Conservation (phyloP, 2,113 vertebrate species). For the Eupsittula cactorum region DNA sequence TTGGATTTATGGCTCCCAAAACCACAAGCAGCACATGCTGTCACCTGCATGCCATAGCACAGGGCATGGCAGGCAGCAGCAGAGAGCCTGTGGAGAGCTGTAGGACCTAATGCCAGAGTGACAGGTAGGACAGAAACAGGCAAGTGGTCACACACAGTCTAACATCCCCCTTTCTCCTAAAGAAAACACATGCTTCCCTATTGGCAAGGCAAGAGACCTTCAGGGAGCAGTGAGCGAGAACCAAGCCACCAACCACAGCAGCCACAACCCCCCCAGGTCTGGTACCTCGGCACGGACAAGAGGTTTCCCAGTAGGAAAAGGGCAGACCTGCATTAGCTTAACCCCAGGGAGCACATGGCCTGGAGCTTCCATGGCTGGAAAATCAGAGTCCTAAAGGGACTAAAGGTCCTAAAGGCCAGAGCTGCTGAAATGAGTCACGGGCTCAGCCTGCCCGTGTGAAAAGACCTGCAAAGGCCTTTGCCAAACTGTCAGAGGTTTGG, state of each 20-base stretch:
- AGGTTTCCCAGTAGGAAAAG: not conserved
- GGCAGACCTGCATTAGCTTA: not conserved
- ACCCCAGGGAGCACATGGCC: rapidly evolving
- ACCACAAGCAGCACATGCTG: rapidly evolving
- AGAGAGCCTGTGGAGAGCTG: not conserved
- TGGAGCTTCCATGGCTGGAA: rapidly evolving
- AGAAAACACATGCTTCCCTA: too few species aligned
- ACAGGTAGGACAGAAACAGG: not conserved
- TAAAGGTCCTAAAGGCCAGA: not conserved
- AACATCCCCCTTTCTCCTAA: not conserved
- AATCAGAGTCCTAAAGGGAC: rapidly evolving
- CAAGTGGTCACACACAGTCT: not conserved
- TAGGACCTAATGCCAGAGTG: rapidly evolving
- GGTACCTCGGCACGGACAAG: not conserved
- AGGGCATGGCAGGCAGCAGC: not conserved
- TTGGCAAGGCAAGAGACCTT: not conserved
- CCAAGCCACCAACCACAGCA: rapidly evolving
- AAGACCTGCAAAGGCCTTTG: not conserved
- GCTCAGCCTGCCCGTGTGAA: rapidly evolving
- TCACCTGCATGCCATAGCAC: not conserved
- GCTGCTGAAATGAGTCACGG: not conserved
- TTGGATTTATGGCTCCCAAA: not conserved
- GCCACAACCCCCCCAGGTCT: not conserved
- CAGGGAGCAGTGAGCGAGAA: rapidly evolving
- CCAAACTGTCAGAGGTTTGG: not conserved